Conservation (phyloP, 2,888 invertebrate genomes). For the Odiellus spinosus region DNA sequence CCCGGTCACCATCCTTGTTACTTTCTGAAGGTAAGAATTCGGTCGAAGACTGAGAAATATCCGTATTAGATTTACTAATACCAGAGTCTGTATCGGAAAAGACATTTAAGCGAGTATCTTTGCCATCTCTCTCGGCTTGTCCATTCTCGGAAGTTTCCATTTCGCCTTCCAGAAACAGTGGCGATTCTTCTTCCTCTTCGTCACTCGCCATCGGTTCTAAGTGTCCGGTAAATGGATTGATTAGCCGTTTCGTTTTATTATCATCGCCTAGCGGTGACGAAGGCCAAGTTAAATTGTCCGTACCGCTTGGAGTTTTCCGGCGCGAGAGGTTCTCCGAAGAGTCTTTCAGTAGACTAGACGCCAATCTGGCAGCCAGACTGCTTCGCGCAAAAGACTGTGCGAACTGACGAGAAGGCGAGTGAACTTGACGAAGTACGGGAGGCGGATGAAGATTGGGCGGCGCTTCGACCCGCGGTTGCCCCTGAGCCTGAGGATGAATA, state of each 20-base stretch:
- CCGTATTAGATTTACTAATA: conserved; percentile 18
- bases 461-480: conserved; percentile 17
- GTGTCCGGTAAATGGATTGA: conserved; percentile 72
- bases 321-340: conserved; percentile 5
- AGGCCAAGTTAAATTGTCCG: background rate
- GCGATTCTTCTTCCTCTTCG: conserved; percentile 28
- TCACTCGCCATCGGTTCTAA: conserved; percentile 56
- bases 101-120: conserved; percentile 10
- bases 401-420: too few species aligned
- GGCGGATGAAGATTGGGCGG: conserved; percentile 14
- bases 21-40: conserved; percentile 3
- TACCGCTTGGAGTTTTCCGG: conserved; percentile 9
- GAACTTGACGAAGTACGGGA: conserved; percentile 8
- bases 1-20: background rate
- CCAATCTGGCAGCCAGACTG: background rate
- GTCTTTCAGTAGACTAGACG: conserved; percentile 3
- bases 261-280: conserved; percentile 20
- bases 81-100: conserved; percentile 20
- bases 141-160: conserved; percentile 14
- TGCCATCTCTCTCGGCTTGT: conserved; percentile 17
- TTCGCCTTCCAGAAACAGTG: conserved; percentile 17
- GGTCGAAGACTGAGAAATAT: conserved; percentile 18
- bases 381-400: background rate
- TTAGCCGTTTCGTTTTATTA: conserved; percentile 48
- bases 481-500: conserved; percentile 19